phyloP scores from a whole-genome alignment of 2,113 vertebrate genomes.

The Psittacula cyanocephala region DNA sequence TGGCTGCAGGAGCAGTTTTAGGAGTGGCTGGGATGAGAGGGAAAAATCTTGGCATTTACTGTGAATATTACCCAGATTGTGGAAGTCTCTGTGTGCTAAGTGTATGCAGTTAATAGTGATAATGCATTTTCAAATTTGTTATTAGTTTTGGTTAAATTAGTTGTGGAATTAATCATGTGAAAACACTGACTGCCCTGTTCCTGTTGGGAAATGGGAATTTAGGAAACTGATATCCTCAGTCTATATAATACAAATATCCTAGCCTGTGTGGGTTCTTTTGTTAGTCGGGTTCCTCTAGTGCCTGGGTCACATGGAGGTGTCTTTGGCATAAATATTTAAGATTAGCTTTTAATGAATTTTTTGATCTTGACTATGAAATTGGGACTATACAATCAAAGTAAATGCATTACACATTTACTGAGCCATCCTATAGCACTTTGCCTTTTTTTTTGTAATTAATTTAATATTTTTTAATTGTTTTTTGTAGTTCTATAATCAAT shows the following conservation, averaged over 20 bases:
- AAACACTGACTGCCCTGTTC: background rate
- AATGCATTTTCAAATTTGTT: background rate
- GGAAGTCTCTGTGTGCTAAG: background rate
- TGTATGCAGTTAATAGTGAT: background rate
- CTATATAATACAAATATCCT: background rate
- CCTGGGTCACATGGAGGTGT: background rate
- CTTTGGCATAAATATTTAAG: background rate
- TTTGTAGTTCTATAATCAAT: background rate
- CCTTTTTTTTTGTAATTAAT: background rate
- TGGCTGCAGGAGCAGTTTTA: background rate
- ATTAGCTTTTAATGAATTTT: background rate
- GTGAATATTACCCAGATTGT: background rate
- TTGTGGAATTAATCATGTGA: background rate
- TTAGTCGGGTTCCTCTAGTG: background rate
- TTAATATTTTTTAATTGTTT: background rate
- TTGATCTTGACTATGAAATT: background rate
- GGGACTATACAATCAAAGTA: background rate
- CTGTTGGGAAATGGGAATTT: background rate
- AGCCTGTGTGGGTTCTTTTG: background rate
- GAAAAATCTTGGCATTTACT: background rate
- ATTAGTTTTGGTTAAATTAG: conserved; percentile 16
- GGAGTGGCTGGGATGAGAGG: conserved; percentile 37
- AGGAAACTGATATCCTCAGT: background rate
- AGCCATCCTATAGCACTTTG: background rate
- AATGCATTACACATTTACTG: background rate